A percentile compares a stretch with the other conserved stretches of the same genome.
phyloP scores from a whole-genome alignment of 2,888 invertebrate genomes.

The Agrotis puta region DNA sequence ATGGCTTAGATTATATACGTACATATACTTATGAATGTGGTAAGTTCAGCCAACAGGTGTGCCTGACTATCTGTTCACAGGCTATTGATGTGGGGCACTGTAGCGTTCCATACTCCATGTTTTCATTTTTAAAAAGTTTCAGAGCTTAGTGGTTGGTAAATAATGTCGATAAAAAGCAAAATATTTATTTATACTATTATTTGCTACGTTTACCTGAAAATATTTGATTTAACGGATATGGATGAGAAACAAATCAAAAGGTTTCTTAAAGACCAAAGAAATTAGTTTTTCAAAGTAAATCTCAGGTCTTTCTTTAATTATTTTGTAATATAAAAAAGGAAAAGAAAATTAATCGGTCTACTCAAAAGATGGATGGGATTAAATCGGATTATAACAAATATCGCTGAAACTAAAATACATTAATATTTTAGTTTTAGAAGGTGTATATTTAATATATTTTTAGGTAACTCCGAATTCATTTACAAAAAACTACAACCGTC shows the following conservation, averaged over 20 bases:
- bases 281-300: no score
- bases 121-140: neutral
- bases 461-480: neutral
- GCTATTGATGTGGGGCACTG: constrained; percentile 3
- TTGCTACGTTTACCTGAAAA: neutral
- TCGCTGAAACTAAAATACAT: neutral
- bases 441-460: neutral
- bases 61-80: constrained; percentile 13
- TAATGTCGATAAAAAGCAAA: neutral
- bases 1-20: constrained; percentile 18
- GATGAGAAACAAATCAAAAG: no score
- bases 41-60: constrained; percentile 18
- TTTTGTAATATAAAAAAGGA: neutral
- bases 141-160: neutral
- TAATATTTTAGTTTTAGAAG: no score
- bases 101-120: neutral
- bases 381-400: constrained; percentile 3
- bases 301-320: no score
- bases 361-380: neutral
- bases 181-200: neutral
- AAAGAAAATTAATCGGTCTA: constrained; percentile 3
- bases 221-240: no score
- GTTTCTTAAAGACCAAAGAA: no score
- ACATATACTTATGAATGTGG: neutral
- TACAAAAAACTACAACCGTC: neutral